Percentiles rank a stretch among this genome's conserved stretches.
Conservation (phyloP, 1,140 invertebrate species). For the Apis florea region DNA sequence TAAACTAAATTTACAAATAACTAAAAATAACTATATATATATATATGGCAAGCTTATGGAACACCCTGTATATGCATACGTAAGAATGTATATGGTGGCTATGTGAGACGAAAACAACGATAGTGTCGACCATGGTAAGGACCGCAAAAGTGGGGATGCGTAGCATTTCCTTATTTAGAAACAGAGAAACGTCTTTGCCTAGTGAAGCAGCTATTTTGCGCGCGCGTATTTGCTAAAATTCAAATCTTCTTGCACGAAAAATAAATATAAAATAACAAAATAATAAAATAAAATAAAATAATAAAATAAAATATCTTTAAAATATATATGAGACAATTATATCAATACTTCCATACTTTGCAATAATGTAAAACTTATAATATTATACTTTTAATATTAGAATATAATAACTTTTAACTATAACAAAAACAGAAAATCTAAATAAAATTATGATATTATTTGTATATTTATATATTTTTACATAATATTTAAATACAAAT, state of each 20-base stretch:
- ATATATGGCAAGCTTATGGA: constrained; percentile 36
- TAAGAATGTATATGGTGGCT: not conserved
- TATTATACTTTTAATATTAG: no score
- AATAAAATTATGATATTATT: no score
- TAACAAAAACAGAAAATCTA: no score
- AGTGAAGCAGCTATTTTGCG: not conserved
- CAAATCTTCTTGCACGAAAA: not conserved
- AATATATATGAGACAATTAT: no score
- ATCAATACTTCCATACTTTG: no score
- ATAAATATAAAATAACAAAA: no score
- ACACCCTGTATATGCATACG: constrained; percentile 17
- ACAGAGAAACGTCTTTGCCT: constrained; percentile 59
- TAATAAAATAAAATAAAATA: not conserved
- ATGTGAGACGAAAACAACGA: constrained; percentile 40
- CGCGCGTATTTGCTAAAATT: not conserved
- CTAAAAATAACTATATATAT: constrained; percentile 28
- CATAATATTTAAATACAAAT: no score
- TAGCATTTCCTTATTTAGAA: constrained; percentile 74
- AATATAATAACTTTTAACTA: no score
- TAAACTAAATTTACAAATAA: constrained; percentile 10
- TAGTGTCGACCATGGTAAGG: constrained; percentile 21
- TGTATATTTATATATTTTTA: no score
- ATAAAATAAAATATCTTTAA: not conserved
- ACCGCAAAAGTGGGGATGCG: constrained; percentile 49
- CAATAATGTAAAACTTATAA: no score